Base-by-base conservation (phyloP, 1,140 invertebrate species). In the Gerris buenoi region DNA sequence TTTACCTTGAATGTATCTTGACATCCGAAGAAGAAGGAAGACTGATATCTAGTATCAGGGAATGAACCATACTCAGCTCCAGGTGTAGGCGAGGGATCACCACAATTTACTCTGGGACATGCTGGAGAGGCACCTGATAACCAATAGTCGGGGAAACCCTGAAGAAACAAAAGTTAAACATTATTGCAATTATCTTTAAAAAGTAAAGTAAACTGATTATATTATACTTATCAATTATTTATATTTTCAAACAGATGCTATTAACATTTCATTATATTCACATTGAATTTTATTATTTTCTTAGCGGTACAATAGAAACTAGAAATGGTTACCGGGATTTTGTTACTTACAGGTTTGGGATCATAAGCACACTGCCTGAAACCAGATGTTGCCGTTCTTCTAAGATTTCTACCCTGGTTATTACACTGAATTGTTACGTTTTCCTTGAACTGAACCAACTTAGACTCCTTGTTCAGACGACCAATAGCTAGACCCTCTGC, bases 331-430 rank as follows among this genome's bases (percentile, higher is more conserved):
- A n/a, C n/a, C n/a, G n/a, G n/a, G n/a, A n/a, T n/a, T n/a, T n/a
- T n/a, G n/a, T n/a, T n/a, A 77, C 77, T 80, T 78, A 84, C 86
- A 27, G 86, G 86, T 78, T 91, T 91, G 0, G 94, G 93, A 81
- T 97, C 92, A 75, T 95, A 97, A 25, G 95, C 93, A 78, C 95
- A 97, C 76, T 97, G 93, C 67, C 95, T 84, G 76, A 95, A 94
- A 14, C 80, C 79, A 1, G 92, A 85, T 13, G 90, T 88, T 1
- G 88, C 84, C 15, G 91, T 93, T 70, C 88, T 86, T 66, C 89
- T 79, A 5, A 94, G 76, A 58, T 87, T 85, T 65, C 88, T 82
- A 25, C 93, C 93, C 33, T 85, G 83, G 64, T 84, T 85, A 61
- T 82, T 83, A 75, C 93, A 95, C 59, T 84, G 85, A 1, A 95